phyloP scores from a whole-genome alignment of 1,140 invertebrate genomes.

The Telenomus remus region DNA sequence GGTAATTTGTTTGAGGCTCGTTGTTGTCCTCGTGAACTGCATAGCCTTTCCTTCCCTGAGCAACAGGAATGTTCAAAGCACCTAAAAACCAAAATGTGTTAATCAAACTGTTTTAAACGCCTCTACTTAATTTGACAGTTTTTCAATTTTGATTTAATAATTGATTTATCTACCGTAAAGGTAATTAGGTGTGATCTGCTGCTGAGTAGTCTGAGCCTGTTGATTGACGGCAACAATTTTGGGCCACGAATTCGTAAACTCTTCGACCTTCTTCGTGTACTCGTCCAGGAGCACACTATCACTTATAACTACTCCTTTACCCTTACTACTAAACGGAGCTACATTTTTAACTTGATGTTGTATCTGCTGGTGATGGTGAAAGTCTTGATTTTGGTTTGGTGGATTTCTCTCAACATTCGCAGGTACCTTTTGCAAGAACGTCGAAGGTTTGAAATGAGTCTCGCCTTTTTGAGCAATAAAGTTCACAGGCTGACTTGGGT shows the following conservation, averaged over 20 bases:
- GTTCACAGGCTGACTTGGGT: constrained; percentile 16
- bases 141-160: not conserved
- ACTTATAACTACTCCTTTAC: constrained; percentile 60
- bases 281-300: constrained; percentile 64
- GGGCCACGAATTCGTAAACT: constrained; percentile 67
- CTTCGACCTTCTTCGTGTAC: constrained; percentile 64
- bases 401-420: not conserved
- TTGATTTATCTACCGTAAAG: constrained; percentile 7
- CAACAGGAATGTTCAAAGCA: constrained; percentile 6
- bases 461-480: not conserved
- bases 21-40: constrained; percentile 29
- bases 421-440: not conserved
- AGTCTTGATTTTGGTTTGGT: not conserved
- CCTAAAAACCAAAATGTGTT: constrained; percentile 10
- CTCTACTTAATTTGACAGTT: too few species aligned
- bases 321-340: constrained; percentile 37
- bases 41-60: constrained; percentile 27
- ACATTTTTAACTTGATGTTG: constrained; percentile 17
- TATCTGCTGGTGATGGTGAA: not conserved
- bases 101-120: not conserved
- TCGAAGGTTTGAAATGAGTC: constrained; percentile 11
- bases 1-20: constrained; percentile 10
- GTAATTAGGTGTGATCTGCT: constrained; percentile 1
- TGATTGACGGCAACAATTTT: constrained; percentile 36
- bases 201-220: too few species aligned